Conservation (phyloP, 2,113 vertebrate genomes). For the Tautogolabrus adspersus region DNA sequence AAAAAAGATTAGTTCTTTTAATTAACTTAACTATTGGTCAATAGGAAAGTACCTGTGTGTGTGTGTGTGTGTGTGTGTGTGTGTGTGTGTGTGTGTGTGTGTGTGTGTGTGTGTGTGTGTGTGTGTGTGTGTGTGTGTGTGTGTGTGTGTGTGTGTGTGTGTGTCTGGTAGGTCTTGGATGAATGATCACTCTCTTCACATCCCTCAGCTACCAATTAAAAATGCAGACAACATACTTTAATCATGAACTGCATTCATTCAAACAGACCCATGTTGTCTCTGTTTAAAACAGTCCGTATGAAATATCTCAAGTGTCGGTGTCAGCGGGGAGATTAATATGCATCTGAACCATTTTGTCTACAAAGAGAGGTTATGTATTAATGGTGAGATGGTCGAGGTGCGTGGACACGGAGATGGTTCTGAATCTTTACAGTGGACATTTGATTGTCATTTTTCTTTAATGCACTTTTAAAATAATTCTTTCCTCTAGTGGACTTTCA, state of each 20-base stretch:
- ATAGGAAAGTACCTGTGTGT: slow-evolving; percentile 1
- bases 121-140: neutral
- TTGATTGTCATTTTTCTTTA: too few relatives aligned
- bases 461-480: too few relatives aligned
- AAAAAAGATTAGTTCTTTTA: slow-evolving; percentile 1
- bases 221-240: slow-evolving; percentile 23
- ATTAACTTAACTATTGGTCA: slow-evolving; percentile 1
- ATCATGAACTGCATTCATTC: slow-evolving; percentile 16
- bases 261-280: slow-evolving; percentile 6
- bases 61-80: neutral
- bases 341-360: neutral
- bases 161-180: slow-evolving; percentile 1
- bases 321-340: slow-evolving; percentile 1
- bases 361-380: neutral
- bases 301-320: neutral
- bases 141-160: too few relatives aligned
- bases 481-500: too few relatives aligned
- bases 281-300: neutral
- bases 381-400: too few relatives aligned
- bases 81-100: neutral
- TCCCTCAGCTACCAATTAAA: slow-evolving; percentile 25
- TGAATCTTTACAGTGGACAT: too few relatives aligned
- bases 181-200: slow-evolving; percentile 4
- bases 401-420: too few relatives aligned
- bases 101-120: too few relatives aligned